Conservation (phyloP, 2,888 invertebrate species). For the Acleris cristana region DNA sequence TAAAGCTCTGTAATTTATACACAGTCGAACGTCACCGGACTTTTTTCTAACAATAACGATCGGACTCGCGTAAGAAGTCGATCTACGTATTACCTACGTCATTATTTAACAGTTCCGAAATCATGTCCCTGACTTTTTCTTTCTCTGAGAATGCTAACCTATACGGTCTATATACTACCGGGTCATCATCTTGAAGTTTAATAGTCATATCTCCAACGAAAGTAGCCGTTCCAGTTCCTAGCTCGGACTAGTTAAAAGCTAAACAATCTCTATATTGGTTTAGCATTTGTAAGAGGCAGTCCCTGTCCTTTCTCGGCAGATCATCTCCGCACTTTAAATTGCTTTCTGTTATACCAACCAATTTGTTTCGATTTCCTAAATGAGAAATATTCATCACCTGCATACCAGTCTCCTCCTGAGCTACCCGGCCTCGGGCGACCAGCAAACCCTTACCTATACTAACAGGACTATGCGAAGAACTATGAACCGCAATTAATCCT, state of each 20-base stretch:
- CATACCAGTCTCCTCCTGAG: not conserved
- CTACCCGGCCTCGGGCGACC: constrained; percentile 1
- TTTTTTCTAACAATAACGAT: constrained; percentile 30
- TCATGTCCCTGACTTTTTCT: constrained; percentile 26
- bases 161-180: constrained; percentile 25
- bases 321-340: constrained; percentile 1
- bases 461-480: not conserved
- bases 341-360: not conserved
- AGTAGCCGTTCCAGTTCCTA: constrained; percentile 24
- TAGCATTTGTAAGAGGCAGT: constrained; percentile 1
- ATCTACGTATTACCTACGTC: constrained; percentile 12
- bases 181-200: constrained; percentile 13
- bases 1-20: constrained; percentile 31
- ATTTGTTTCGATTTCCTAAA: not conserved
- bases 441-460: not conserved
- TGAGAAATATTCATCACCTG: not conserved
- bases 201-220: constrained; percentile 9
- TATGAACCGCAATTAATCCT: not conserved
- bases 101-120: constrained; percentile 22
- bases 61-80: constrained; percentile 17
- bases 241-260: constrained; percentile 25
- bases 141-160: constrained; percentile 16
- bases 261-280: constrained; percentile 28
- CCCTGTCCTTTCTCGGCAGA: not conserved
- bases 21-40: constrained; percentile 42